Evolutionary conservation across 2,797 vertebrate genomes (phyloP).

Genomic region (Etheostoma nigrum): DNA sequence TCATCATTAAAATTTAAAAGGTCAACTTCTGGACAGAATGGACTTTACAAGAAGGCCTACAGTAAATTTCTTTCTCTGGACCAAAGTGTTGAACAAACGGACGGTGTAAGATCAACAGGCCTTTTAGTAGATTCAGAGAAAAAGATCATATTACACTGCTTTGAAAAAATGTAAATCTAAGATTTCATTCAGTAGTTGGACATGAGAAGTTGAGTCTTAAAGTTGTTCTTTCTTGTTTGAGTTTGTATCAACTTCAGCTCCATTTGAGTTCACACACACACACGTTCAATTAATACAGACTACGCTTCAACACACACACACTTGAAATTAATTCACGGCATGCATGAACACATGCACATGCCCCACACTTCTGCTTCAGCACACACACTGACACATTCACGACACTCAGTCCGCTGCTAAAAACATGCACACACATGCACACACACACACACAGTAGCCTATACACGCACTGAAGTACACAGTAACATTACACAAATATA

Average conservation of each 20-base stretch:
- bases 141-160: background rate
- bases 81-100: background rate
- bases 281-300: slow-evolving; percentile 70
- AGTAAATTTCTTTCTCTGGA: background rate
- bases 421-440: slow-evolving; percentile 18
- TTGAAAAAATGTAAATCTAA: background rate
- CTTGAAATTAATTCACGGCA: slow-evolving; percentile 71
- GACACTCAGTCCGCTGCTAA: slow-evolving; percentile 32
- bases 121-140: background rate
- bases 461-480: slow-evolving; percentile 1
- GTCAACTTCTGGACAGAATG: too few relatives aligned
- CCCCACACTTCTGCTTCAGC: slow-evolving; percentile 61
- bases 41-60: too few relatives aligned
- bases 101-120: background rate
- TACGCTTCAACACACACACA: slow-evolving; percentile 74
- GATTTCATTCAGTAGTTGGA: background rate
- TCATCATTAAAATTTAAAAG: too few relatives aligned
- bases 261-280: slow-evolving; percentile 63
- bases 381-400: slow-evolving; percentile 56
- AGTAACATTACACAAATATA: slow-evolving; percentile 23
- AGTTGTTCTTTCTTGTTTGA: slow-evolving; percentile 46
- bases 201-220: slow-evolving; percentile 8
- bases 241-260: slow-evolving; percentile 65
- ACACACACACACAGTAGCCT: background rate
- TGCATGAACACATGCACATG: slow-evolving; percentile 69